Conservation (phyloP, 2,113 vertebrate species). For the Cebidichthys violaceus region DNA sequence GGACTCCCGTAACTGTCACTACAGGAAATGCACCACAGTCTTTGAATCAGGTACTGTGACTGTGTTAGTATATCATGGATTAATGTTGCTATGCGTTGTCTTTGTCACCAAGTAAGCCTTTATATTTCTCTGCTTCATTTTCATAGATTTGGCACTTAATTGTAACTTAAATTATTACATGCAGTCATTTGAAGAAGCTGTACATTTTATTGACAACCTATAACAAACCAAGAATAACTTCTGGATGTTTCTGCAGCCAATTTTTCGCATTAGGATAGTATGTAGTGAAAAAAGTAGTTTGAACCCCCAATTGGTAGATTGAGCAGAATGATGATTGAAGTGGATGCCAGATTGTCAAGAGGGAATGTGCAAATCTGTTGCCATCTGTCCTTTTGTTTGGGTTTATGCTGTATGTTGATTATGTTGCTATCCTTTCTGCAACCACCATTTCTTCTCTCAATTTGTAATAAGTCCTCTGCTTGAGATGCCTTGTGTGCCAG, state of each 20-base stretch:
- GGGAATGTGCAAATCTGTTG: constrained; percentile 36
- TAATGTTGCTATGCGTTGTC: background rate
- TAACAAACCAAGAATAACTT: background rate
- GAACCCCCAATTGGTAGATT: background rate
- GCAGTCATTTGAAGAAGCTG: background rate
- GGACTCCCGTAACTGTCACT: constrained; percentile 83
- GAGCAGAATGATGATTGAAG: constrained; percentile 19
- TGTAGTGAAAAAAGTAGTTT: background rate
- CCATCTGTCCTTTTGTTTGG: constrained; percentile 47
- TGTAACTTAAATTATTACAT: background rate
- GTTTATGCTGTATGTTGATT: constrained; percentile 36
- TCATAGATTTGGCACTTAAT: background rate
- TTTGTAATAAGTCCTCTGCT: constrained; percentile 1
- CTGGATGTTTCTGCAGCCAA: background rate
- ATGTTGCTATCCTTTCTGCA: constrained; percentile 8
- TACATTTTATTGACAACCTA: background rate
- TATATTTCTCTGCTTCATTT: background rate
- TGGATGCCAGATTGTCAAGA: constrained; percentile 29
- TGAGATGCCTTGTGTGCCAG: background rate
- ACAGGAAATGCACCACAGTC: constrained; percentile 90
- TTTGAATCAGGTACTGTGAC: constrained; percentile 90
- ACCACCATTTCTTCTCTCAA: constrained; percentile 4
- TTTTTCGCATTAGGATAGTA: background rate
- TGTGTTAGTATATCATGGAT: background rate
- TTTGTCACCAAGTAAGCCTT: background rate